A percentile compares a stretch with the other conserved stretches of the same genome.
phyloP scores from a whole-genome alignment of 2,888 invertebrate genomes.

The Cryptophagus acutangulus region DNA sequence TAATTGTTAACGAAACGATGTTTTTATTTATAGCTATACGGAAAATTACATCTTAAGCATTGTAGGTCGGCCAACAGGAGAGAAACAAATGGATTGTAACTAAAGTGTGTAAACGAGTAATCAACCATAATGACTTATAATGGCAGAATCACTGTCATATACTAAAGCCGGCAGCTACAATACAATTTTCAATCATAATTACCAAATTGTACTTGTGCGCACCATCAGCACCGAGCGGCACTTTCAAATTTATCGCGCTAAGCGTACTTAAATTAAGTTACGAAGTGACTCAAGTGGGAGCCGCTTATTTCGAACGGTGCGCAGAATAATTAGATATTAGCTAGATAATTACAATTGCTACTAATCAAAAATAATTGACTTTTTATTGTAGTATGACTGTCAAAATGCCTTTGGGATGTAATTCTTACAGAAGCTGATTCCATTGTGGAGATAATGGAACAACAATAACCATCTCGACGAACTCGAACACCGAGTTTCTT shows the following conservation, averaged over 20 bases:
- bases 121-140: conserved; percentile 36
- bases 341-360: conserved; percentile 5
- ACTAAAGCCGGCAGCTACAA: conserved; percentile 32
- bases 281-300: too few species aligned
- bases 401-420: neutral
- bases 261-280: too few species aligned
- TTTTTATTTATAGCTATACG: too few species aligned
- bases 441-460: conserved; percentile 1
- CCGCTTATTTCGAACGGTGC: too few species aligned
- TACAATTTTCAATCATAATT: conserved; percentile 39
- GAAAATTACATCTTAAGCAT: too few species aligned
- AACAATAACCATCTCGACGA: too few species aligned
- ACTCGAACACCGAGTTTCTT: too few species aligned
- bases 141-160: conserved; percentile 36
- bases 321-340: neutral
- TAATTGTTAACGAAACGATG: too few species aligned
- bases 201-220: conserved; percentile 25
- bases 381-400: conserved; percentile 4
- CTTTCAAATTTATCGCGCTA: neutral
- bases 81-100: conserved; percentile 25
- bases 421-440: conserved; percentile 5
- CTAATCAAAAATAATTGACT: conserved; percentile 5
- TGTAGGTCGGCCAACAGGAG: too few species aligned
- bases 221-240: conserved; percentile 20
- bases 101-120: conserved; percentile 32